A percentile compares a stretch with the other conserved stretches of the same genome.
Conservation (phyloP, 2,797 vertebrate species). For the Morus bassanus region DNA sequence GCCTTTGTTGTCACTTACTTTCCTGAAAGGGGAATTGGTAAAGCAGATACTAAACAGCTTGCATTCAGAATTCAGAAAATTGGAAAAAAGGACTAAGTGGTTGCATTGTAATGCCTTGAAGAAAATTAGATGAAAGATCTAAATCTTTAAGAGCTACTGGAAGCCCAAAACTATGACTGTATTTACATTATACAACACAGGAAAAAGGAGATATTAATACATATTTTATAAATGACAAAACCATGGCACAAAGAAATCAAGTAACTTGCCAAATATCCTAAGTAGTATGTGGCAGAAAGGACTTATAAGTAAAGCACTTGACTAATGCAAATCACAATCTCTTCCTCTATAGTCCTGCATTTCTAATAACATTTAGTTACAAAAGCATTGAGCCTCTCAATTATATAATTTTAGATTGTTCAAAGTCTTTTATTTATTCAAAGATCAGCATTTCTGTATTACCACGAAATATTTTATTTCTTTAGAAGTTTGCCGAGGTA, state of each 20-base stretch:
- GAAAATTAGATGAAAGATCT: neutral
- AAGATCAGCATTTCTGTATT: neutral
- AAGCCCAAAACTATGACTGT: neutral
- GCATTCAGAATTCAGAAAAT: neutral
- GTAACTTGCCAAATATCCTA: neutral
- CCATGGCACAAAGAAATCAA: neutral
- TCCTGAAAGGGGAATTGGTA: neutral
- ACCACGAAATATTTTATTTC: neutral
- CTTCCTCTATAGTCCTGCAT: neutral
- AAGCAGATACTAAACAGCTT: neutral
- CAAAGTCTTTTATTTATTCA: neutral
- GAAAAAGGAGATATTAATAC: neutral
- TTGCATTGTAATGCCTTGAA: neutral
- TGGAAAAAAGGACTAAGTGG: neutral
- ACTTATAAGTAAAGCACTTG: neutral
- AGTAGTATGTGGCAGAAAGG: neutral
- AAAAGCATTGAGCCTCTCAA: neutral
- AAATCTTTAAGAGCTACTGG: neutral
- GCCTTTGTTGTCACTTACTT: neutral
- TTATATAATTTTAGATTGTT: neutral
- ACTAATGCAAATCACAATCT: neutral
- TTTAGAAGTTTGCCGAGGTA: neutral
- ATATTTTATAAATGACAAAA: neutral
- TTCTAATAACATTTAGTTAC: neutral
- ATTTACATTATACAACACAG: neutral